These are phyloP conservation scores for Euura lappo DNA, from an alignment of 1,140 invertebrate genomes.

Conservation along the genomic window DNA sequence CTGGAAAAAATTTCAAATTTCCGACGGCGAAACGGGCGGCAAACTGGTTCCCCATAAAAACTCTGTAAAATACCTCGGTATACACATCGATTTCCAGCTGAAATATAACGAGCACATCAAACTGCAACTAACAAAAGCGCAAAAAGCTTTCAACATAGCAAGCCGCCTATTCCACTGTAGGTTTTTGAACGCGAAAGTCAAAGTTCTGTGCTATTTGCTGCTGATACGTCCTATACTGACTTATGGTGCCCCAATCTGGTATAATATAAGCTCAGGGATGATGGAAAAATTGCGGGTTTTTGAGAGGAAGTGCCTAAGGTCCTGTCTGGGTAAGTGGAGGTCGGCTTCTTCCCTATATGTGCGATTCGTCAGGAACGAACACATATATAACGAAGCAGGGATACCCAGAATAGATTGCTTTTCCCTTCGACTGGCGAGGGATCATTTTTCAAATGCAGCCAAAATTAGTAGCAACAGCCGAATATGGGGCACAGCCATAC, in stretches of 20 bases:
- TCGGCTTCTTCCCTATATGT: slow-evolving; percentile 15
- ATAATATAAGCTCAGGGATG: slow-evolving; percentile 18
- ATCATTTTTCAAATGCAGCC: slow-evolving; percentile 14
- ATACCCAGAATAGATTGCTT: slow-evolving; percentile 29
- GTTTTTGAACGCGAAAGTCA: no score
- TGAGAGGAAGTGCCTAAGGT: slow-evolving; percentile 23
- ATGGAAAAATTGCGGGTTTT: slow-evolving; percentile 26
- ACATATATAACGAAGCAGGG: slow-evolving; percentile 22
- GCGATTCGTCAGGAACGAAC: slow-evolving; percentile 21
- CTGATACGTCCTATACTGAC: slow-evolving; percentile 22
- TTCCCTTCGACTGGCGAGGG: slow-evolving; percentile 17
- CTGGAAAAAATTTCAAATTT: no score
- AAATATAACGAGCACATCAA: slow-evolving; percentile 12
- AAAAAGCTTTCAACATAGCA: slow-evolving; percentile 14
- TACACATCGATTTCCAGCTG: slow-evolving; percentile 23
- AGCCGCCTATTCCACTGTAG: slow-evolving; percentile 21
- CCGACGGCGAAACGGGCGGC: no score
- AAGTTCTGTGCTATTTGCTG: slow-evolving; percentile 25
- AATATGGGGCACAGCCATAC: slow-evolving; percentile 5
- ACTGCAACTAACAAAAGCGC: slow-evolving; percentile 21
- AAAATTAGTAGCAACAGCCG: slow-evolving; percentile 1
- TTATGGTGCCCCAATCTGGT: slow-evolving; percentile 25
- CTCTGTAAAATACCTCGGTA: slow-evolving; percentile 22
- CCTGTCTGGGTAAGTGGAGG: slow-evolving; percentile 20
- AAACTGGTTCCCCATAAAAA: slow-evolving; percentile 12